phyloP scores from a whole-genome alignment of 2,797 vertebrate species.

The Limosa lapponica region DNA sequence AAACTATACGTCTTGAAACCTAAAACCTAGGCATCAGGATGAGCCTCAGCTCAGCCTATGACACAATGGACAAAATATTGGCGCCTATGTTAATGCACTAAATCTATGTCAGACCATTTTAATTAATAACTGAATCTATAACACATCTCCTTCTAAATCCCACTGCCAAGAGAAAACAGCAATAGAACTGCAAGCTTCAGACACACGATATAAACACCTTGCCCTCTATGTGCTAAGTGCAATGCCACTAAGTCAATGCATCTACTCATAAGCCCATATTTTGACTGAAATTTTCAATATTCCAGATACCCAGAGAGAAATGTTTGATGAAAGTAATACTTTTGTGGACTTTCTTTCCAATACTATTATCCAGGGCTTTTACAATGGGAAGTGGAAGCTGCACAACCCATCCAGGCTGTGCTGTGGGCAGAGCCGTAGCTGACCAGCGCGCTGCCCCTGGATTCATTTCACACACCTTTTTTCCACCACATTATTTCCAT shows the following conservation, averaged over 20 bases:
- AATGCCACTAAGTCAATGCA: neutral
- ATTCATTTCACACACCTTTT: neutral
- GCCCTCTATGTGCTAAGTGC: neutral
- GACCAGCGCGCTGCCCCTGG: fast-evolving
- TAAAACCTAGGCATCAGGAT: fast-evolving
- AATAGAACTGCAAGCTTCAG: neutral
- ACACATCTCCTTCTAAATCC: neutral
- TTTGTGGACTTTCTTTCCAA: neutral
- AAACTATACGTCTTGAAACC: neutral
- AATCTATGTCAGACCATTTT: neutral
- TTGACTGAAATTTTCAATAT: neutral
- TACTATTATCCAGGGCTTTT: neutral
- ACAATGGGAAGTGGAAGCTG: neutral
- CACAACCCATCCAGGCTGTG: too few species aligned
- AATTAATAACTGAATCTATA: neutral
- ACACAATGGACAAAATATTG: neutral
- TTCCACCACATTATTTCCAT: neutral
- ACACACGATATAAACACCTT: fast-evolving
- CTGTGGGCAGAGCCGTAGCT: neutral
- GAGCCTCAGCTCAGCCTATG: neutral
- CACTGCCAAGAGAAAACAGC: neutral
- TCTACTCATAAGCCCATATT: neutral
- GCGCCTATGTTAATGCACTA: neutral
- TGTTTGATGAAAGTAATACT: neutral
- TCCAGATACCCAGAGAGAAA: neutral